phyloP scores from a whole-genome alignment of 2,797 vertebrate species.

The Tangara arthus region DNA sequence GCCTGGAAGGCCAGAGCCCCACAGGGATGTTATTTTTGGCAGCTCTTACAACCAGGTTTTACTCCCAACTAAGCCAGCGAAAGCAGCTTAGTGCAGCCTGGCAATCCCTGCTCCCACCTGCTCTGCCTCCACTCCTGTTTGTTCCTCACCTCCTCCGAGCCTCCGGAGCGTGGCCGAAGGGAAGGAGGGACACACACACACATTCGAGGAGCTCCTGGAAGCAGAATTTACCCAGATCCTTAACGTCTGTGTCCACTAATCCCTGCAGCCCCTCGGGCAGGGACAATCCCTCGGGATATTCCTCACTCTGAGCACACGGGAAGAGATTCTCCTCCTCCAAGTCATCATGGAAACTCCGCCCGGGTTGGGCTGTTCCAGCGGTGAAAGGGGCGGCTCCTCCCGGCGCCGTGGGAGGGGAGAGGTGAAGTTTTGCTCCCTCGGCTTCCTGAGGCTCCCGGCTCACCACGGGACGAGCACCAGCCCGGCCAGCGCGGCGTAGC shows the following conservation, averaged over 20 bases:
- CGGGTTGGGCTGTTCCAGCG: fast-evolving
- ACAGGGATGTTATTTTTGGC: background rate
- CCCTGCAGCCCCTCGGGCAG: background rate
- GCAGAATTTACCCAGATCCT: background rate
- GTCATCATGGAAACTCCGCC: fast-evolving
- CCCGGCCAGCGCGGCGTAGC: conserved; percentile 81
- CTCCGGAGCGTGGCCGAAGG: background rate
- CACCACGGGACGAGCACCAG: conserved; percentile 89
- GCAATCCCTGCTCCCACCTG: background rate
- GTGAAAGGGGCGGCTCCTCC: background rate
- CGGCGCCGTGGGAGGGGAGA: background rate
- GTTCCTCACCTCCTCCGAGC: background rate
- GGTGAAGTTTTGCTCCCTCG: fast-evolving
- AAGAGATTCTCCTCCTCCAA: background rate
- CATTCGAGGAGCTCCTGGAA: background rate
- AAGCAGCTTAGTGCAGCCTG: background rate
- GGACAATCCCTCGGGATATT: background rate
- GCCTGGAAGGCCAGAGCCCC: background rate
- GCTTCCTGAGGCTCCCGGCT: background rate
- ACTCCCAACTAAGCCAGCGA: background rate
- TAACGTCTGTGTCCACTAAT: fast-evolving
- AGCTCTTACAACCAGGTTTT: background rate
- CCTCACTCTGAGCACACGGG: background rate
- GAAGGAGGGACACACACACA: background rate
- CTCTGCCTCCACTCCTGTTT: background rate